Evolutionary conservation across 2,888 invertebrate genomes (phyloP).

Genomic region (Stramonita haemastoma): DNA sequence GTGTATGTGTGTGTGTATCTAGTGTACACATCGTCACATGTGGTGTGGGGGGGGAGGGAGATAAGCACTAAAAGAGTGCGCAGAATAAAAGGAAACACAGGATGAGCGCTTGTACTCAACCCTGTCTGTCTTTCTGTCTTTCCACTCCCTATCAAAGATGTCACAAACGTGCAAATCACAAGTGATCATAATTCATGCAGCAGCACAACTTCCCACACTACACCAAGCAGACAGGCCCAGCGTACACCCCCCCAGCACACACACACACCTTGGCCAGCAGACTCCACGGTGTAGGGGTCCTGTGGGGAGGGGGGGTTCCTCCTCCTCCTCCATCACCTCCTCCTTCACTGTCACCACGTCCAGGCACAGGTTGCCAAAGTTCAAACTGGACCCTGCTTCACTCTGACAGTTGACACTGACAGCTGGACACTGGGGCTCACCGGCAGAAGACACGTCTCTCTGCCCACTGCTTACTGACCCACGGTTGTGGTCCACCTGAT

Average conservation of each 20-base stretch:
- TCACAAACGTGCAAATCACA: too few relatives aligned
- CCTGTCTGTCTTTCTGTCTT: too few relatives aligned
- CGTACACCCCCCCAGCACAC: too few relatives aligned
- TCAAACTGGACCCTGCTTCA: not conserved
- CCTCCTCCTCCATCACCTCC: not conserved
- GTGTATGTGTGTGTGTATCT: not conserved
- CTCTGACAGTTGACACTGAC: not conserved
- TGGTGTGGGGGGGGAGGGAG: too few relatives aligned
- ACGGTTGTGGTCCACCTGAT: not conserved
- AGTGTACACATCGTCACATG: too few relatives aligned
- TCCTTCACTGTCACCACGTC: not conserved
- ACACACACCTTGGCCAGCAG: not conserved
- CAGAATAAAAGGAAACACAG: too few relatives aligned
- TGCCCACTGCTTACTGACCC: not conserved
- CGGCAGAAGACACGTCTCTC: not conserved
- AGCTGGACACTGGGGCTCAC: not conserved
- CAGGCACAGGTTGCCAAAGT: not conserved
- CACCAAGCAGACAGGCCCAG: too few relatives aligned
- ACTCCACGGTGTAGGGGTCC: not conserved
- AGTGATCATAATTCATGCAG: too few relatives aligned
- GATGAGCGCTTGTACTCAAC: too few relatives aligned
- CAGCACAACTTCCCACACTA: too few relatives aligned
- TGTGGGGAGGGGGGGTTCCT: not conserved
- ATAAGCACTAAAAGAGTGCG: too few relatives aligned
- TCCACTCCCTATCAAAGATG: too few relatives aligned